Percentiles rank a stretch among this genome's conserved stretches.
These are phyloP conservation scores for Haemorhous mexicanus DNA, from an alignment of 2,113 vertebrate genomes.

Conservation along the genomic window DNA sequence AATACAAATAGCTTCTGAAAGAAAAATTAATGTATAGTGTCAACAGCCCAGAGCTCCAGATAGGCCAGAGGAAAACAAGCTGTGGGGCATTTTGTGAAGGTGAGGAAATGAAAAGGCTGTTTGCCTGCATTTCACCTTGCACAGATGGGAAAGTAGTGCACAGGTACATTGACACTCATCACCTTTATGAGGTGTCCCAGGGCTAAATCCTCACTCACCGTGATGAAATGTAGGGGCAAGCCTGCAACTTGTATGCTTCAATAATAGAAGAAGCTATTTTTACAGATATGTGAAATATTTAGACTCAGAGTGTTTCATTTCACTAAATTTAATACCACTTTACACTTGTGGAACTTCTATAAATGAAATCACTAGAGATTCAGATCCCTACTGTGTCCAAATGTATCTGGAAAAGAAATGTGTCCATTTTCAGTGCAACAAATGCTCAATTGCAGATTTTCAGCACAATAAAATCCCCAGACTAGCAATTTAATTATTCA, in stretches of 20 bases:
- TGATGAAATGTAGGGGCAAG: neutral
- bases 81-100: neutral
- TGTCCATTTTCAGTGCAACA: slow-evolving; percentile 43
- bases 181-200: slow-evolving; percentile 4
- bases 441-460: slow-evolving; percentile 51
- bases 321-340: slow-evolving; percentile 60
- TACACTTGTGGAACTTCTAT: slow-evolving; percentile 55
- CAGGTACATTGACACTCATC: neutral
- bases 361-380: slow-evolving; percentile 35
- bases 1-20: neutral
- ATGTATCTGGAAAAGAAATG: slow-evolving; percentile 26
- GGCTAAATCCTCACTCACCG: neutral
- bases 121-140: slow-evolving; percentile 15
- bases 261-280: slow-evolving; percentile 39
- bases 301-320: slow-evolving; percentile 55
- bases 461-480: slow-evolving; percentile 53
- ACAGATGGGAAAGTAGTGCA: neutral
- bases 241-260: neutral
- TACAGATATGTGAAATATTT: slow-evolving; percentile 39
- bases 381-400: slow-evolving; percentile 28
- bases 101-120: neutral
- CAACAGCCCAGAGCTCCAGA: neutral
- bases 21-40: neutral
- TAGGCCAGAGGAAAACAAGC: neutral
- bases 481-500: slow-evolving; percentile 68